These are phyloP conservation scores for Dasypolia templi DNA, from an alignment of 2,888 invertebrate species.

Conservation along the genomic window DNA sequence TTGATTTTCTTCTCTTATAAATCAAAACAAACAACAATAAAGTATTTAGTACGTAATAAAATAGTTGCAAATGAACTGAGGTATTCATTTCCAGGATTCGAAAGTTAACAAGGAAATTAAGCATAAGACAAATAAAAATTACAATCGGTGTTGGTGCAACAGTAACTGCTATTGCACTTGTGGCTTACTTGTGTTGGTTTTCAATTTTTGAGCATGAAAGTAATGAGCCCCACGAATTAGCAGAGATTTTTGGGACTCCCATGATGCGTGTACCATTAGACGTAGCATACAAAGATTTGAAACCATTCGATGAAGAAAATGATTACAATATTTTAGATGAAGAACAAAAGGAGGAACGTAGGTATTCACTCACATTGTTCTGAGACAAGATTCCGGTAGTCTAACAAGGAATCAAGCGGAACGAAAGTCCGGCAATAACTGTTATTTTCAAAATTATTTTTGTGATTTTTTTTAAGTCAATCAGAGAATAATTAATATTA, in stretches of 20 bases:
- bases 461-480: not conserved
- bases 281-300: slow-evolving; percentile 60
- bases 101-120: slow-evolving; percentile 71
- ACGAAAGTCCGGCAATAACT: not conserved
- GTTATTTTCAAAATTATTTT: not conserved
- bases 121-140: slow-evolving; percentile 75
- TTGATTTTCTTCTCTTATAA: too few relatives aligned
- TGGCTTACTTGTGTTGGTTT: slow-evolving; percentile 73
- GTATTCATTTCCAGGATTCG: slow-evolving; percentile 74
- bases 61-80: slow-evolving; percentile 5
- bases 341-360: slow-evolving; percentile 44
- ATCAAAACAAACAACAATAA: too few relatives aligned
- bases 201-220: slow-evolving; percentile 26
- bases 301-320: slow-evolving; percentile 11
- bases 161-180: slow-evolving; percentile 70
- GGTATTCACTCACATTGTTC: slow-evolving; percentile 17
- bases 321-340: slow-evolving; percentile 61
- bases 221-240: slow-evolving; percentile 23
- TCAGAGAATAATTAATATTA: not conserved
- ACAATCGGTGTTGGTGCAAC: slow-evolving; percentile 63
- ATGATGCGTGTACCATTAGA: slow-evolving; percentile 76
- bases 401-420: not conserved
- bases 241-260: slow-evolving; percentile 62
- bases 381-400: not conserved
- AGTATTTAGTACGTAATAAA: too few relatives aligned